Conservation (phyloP, 1,140 invertebrate species). For the Drosophila chauvacae region DNA sequence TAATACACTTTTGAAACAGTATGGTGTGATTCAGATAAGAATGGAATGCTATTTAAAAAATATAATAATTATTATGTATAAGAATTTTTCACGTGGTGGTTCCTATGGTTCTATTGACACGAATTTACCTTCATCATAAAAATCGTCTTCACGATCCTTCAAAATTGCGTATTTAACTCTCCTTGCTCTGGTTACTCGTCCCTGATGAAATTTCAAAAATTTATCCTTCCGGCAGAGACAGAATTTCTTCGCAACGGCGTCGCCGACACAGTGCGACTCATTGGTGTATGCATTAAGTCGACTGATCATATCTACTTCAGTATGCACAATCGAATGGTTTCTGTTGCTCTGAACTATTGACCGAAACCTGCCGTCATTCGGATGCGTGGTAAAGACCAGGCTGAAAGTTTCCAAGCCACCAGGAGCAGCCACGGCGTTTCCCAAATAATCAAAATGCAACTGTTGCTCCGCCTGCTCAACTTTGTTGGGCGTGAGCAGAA, state of each 20-base stretch:
- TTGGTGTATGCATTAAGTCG: background rate
- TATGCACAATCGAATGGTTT: background rate
- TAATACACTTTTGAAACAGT: too few species aligned
- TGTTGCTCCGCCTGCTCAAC: background rate
- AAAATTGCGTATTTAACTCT: background rate
- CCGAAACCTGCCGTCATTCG: background rate
- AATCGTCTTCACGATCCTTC: background rate
- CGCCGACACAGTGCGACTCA: constrained; percentile 1
- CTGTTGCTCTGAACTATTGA: background rate
- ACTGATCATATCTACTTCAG: constrained; percentile 6
- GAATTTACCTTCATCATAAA: background rate
- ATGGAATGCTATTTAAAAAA: background rate
- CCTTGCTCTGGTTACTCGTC: background rate
- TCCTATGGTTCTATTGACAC: background rate
- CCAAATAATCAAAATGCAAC: background rate
- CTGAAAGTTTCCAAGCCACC: background rate
- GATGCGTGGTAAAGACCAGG: background rate
- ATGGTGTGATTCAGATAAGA: too few species aligned
- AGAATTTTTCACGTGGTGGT: too few species aligned
- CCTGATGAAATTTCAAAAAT: background rate
- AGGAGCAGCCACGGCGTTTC: background rate
- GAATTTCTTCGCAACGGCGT: background rate
- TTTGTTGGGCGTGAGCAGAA: background rate
- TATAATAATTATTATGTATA: background rate
- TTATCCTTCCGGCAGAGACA: background rate